A percentile compares a stretch with the other conserved stretches of the same genome.
phyloP scores from a whole-genome alignment of 2,113 vertebrate genomes.

The Rhizomys pruinosus region DNA sequence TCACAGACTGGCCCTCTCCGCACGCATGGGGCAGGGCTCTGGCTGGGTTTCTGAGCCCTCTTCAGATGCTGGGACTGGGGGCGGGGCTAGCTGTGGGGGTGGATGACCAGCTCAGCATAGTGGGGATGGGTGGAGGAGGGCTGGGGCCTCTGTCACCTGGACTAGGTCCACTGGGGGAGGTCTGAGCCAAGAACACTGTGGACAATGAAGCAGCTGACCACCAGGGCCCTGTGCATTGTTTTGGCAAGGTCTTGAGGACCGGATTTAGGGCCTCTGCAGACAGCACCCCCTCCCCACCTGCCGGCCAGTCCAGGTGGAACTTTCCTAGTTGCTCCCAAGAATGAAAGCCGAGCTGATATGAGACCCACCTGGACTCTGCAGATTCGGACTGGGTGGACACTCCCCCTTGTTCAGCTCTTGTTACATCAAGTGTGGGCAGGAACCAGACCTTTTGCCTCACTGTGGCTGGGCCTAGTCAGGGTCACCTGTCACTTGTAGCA shows the following conservation, averaged over 20 bases:
- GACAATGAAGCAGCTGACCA: background rate
- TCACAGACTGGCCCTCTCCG: background rate
- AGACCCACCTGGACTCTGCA: background rate
- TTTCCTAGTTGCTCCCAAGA: background rate
- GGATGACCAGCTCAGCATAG: no score
- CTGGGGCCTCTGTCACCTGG: background rate
- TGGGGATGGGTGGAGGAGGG: background rate
- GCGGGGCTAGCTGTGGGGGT: no score
- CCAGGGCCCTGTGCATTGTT: background rate
- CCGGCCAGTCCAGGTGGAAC: accelerated
- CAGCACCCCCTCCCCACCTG: background rate
- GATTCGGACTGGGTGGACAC: no score
- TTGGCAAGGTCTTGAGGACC: background rate
- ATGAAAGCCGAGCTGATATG: background rate
- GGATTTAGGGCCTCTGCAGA: background rate
- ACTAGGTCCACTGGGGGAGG: background rate
- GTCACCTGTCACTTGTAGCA: background rate
- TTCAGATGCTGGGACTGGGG: background rate
- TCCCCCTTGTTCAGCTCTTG: background rate
- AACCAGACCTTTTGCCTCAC: background rate
- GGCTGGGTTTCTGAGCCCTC: background rate
- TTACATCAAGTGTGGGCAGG: background rate
- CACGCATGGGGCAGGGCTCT: background rate
- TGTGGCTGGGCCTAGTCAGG: background rate
- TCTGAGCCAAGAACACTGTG: background rate